phyloP scores from a whole-genome alignment of 2,113 vertebrate genomes.

The Prochilodus magdalenae region DNA sequence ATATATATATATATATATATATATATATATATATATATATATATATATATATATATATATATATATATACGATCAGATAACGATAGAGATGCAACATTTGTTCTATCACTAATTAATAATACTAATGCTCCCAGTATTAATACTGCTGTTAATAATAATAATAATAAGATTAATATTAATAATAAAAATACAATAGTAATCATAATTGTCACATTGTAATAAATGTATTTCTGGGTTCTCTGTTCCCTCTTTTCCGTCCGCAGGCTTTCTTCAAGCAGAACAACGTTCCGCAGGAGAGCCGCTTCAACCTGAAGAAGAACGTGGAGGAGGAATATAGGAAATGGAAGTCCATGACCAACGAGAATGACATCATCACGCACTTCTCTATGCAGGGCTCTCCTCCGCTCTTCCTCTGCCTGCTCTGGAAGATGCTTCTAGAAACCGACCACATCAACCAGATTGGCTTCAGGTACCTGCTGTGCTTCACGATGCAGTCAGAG shows the following conservation, averaged over 20 bases:
- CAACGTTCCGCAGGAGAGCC: slow-evolving; percentile 97
- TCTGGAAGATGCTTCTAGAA: slow-evolving; percentile 99
- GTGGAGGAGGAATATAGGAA: slow-evolving; percentile 98
- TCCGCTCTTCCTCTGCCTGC: slow-evolving; percentile 93
- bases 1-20: too few relatives aligned
- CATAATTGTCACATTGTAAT: too few relatives aligned
- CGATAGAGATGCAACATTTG: too few relatives aligned
- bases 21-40: too few relatives aligned
- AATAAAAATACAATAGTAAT: too few relatives aligned
- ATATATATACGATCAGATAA: too few relatives aligned
- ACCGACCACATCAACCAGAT: slow-evolving; percentile 98
- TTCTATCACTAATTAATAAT: too few relatives aligned
- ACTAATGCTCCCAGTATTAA: too few relatives aligned
- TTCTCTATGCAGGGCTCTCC: slow-evolving; percentile 94
- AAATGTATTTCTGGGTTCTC: too few relatives aligned
- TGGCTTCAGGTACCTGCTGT: slow-evolving; percentile 85
- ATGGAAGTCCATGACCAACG: slow-evolving; percentile 98
- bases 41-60: too few relatives aligned
- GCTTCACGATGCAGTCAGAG: neutral
- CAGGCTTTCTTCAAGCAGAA: slow-evolving; percentile 99
- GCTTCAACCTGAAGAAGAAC: slow-evolving; percentile 98
- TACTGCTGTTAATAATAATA: too few relatives aligned
- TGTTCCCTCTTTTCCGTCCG: neutral
- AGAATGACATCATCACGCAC: slow-evolving; percentile 96
- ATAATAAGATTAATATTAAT: too few relatives aligned